phyloP scores from a whole-genome alignment of 2,797 vertebrate genomes.

The Periophthalmus magnuspinnatus region DNA sequence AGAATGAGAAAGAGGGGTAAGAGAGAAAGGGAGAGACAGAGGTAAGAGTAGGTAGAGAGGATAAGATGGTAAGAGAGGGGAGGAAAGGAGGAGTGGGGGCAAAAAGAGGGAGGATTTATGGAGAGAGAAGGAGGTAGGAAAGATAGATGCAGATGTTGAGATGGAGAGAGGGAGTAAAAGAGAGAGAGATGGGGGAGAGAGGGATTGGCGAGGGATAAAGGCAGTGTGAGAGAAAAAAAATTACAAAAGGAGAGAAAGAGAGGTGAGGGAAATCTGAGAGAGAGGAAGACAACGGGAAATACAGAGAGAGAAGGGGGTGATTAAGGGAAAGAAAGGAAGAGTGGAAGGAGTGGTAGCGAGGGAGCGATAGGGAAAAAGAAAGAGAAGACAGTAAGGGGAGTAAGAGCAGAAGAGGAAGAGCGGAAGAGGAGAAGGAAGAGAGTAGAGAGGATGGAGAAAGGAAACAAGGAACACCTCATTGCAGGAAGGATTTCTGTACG shows the following conservation, averaged over 20 bases:
- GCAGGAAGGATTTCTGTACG: slow-evolving; percentile 50
- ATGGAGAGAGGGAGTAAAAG: too few relatives aligned
- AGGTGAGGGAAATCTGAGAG: neutral
- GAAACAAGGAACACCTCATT: slow-evolving; percentile 7
- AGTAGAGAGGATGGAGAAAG: neutral
- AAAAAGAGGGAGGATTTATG: too few relatives aligned
- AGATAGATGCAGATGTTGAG: too few relatives aligned
- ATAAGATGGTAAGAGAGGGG: neutral
- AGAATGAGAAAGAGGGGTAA: neutral
- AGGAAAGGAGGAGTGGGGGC: neutral
- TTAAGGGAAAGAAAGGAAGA: neutral
- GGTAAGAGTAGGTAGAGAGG: neutral
- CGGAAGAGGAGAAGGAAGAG: neutral
- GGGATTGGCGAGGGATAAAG: too few relatives aligned
- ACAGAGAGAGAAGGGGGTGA: too few relatives aligned
- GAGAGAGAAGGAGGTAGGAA: too few relatives aligned
- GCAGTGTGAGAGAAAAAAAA: neutral
- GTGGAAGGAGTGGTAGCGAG: too few relatives aligned
- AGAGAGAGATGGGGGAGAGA: too few relatives aligned
- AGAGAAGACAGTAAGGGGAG: neutral
- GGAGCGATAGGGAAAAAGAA: neutral
- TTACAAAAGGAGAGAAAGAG: too few relatives aligned
- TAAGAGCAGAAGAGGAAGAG: neutral
- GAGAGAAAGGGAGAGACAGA: neutral
- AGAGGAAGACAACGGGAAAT: neutral